A percentile compares a stretch with the other conserved stretches of the same genome.
Evolutionary conservation across 2,113 vertebrate species (phyloP).

Genomic region (Tonatia bakeri): DNA sequence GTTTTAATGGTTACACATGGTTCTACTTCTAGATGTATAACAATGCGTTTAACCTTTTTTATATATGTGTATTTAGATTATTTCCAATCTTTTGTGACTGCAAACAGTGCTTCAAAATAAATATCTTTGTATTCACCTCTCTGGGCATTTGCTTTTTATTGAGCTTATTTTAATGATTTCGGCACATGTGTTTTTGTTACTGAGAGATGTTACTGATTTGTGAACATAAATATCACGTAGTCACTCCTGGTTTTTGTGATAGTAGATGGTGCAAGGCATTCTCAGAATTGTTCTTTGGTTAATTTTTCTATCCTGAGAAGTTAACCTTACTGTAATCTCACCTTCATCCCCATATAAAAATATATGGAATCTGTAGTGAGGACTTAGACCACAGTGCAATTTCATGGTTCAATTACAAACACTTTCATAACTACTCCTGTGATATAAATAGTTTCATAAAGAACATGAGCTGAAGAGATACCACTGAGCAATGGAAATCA

Average conservation of each 20-base stretch:
- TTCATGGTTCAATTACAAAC: conserved; percentile 9
- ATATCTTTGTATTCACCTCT: neutral
- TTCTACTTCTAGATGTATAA: neutral
- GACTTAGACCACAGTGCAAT: neutral
- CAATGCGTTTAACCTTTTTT: neutral
- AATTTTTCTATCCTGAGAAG: neutral
- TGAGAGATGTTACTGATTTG: neutral
- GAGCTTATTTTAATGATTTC: neutral
- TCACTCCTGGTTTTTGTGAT: neutral
- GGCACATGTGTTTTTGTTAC: neutral
- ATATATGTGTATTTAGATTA: neutral
- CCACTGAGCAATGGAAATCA: neutral
- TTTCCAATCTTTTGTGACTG: neutral
- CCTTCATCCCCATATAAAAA: neutral
- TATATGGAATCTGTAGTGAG: neutral
- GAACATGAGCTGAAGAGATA: neutral
- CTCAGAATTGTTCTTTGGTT: neutral
- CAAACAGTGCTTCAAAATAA: conserved; percentile 27
- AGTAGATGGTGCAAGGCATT: neutral
- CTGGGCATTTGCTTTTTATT: conserved; percentile 40
- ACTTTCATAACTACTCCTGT: neutral
- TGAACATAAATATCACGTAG: neutral
- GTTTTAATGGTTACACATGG: neutral
- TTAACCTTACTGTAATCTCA: neutral
- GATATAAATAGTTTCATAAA: neutral